phyloP scores from a whole-genome alignment of 2,113 vertebrate species.

The Sinosuthora webbiana region DNA sequence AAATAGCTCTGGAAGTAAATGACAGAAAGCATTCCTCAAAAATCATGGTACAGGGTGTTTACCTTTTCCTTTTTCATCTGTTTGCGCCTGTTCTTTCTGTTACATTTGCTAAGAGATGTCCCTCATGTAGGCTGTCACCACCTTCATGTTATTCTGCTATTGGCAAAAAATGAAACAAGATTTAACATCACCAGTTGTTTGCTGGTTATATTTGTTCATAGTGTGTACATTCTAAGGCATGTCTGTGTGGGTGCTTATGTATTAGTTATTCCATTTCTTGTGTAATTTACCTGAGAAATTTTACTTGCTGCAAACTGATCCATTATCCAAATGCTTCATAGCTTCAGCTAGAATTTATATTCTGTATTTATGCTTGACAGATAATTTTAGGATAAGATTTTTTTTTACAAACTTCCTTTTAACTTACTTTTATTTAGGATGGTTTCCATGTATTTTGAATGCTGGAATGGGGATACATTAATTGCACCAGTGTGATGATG shows the following conservation, averaged over 20 bases:
- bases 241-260: not conserved
- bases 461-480: not conserved
- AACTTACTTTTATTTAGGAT: not conserved
- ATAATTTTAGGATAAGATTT: not conserved
- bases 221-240: not conserved
- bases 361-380: not conserved
- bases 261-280: not conserved
- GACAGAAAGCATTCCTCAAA: not conserved
- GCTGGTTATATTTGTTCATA: not conserved
- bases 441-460: not conserved
- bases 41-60: not conserved
- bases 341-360: not conserved
- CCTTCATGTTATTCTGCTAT: not conserved
- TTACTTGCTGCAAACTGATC: not conserved
- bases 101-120: not conserved
- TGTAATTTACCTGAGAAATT: not conserved
- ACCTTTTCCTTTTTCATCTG: not conserved
- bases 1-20: not conserved
- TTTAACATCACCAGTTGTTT: not conserved
- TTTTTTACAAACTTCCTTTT: not conserved
- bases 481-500: not conserved
- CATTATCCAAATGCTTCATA: not conserved
- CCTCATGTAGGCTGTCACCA: not conserved
- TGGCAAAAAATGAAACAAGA: not conserved
- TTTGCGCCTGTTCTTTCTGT: not conserved